phyloP scores from a whole-genome alignment of 1,140 invertebrate genomes.

The Aporrectodea caliginosa region DNA sequence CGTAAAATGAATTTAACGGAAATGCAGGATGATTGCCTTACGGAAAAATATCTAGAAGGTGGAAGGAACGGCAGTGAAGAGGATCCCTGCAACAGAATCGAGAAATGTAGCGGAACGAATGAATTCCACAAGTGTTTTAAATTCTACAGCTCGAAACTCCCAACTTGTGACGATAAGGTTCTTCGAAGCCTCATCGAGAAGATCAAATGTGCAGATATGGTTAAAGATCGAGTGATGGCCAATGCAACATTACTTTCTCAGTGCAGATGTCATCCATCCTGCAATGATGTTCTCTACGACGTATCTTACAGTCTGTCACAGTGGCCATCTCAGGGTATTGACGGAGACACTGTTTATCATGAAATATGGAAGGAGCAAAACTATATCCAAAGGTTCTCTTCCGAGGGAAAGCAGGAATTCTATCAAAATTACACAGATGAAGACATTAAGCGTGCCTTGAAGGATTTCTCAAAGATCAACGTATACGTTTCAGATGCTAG shows the following conservation, averaged over 20 bases:
- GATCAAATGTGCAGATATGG: background rate
- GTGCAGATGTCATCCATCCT: constrained; percentile 29
- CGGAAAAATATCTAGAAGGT: background rate
- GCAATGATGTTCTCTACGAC: constrained; percentile 32
- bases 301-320: constrained; percentile 31
- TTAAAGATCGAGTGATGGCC: background rate
- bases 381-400: background rate
- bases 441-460: background rate
- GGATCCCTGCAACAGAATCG: background rate
- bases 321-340: constrained; percentile 9
- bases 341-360: background rate
- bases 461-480: constrained; percentile 18
- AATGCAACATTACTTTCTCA: background rate
- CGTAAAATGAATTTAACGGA: too few species aligned
- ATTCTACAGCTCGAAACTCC: background rate
- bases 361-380: background rate
- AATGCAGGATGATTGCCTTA: background rate
- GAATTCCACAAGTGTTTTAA: background rate
- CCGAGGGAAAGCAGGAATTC: background rate
- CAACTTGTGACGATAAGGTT: background rate
- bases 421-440: background rate
- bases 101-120: background rate
- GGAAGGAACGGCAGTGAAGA: background rate
- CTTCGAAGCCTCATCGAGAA: background rate
- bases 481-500: constrained; percentile 32